These are phyloP conservation scores for Drosophila punjabiensis DNA, from an alignment of 1,140 invertebrate species.

Conservation along the genomic window DNA sequence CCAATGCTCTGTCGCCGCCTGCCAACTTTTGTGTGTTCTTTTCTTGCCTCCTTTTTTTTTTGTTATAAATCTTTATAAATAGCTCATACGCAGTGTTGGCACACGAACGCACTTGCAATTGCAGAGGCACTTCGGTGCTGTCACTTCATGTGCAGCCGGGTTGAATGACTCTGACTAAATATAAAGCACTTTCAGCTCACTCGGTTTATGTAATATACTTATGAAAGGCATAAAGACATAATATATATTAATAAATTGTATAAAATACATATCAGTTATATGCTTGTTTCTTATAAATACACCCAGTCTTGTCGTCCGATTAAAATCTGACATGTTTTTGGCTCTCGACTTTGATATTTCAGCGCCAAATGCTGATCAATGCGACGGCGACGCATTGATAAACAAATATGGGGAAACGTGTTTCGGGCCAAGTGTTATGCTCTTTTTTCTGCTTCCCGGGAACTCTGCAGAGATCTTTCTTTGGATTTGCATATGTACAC, in stretches of 20 bases:
- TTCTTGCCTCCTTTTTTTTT: neutral
- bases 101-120: constrained; percentile 41
- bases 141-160: constrained; percentile 33
- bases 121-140: constrained; percentile 22
- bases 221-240: neutral
- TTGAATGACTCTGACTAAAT: constrained; percentile 68
- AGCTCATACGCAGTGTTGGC: constrained; percentile 67
- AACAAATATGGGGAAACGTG: constrained; percentile 50
- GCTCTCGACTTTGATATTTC: constrained; percentile 26
- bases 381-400: constrained; percentile 39
- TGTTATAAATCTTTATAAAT: constrained; percentile 54
- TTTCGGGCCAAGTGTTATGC: constrained; percentile 30
- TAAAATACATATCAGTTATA: neutral
- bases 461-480: constrained; percentile 31
- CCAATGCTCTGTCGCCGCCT: constrained; percentile 14
- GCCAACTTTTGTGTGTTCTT: constrained; percentile 19
- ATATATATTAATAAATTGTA: neutral
- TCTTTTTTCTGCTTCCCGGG: neutral
- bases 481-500: constrained; percentile 20
- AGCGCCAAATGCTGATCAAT: constrained; percentile 40
- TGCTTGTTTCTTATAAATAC: neutral
- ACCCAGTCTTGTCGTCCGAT: neutral
- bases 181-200: constrained; percentile 28
- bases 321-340: constrained; percentile 25
- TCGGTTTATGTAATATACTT: constrained; percentile 40